Evolutionary conservation across 1,140 invertebrate species (phyloP).

Genomic region (Lethrus apterus): DNA sequence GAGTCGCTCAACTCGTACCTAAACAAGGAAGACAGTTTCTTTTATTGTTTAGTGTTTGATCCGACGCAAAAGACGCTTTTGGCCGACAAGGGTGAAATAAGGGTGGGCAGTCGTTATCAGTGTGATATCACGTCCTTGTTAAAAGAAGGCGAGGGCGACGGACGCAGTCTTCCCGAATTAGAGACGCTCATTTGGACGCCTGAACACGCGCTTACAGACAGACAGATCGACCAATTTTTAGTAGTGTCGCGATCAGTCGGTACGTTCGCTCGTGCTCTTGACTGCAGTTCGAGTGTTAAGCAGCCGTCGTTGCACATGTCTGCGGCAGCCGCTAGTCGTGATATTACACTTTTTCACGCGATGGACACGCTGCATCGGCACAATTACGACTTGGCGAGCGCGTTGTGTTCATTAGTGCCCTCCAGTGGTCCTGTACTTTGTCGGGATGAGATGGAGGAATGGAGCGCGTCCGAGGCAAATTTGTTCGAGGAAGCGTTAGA

Average conservation of each 20-base stretch:
- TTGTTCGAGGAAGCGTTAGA: constrained; percentile 98
- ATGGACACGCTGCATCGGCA: constrained; percentile 93
- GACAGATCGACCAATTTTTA: constrained; percentile 98
- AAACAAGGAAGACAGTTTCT: constrained; percentile 98
- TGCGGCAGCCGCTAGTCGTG: constrained; percentile 94
- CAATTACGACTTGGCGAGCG: constrained; percentile 83
- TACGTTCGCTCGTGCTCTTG: constrained; percentile 95
- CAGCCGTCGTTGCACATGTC: constrained; percentile 98
- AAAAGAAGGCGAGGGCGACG: constrained; percentile 70
- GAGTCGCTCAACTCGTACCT: constrained; percentile 93
- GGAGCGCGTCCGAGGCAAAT: constrained; percentile 98
- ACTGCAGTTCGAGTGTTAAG: constrained; percentile 96
- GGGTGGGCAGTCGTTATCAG: constrained; percentile 93
- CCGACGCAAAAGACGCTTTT: constrained; percentile 96
- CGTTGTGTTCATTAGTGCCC: constrained; percentile 90
- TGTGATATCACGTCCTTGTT: constrained; percentile 75
- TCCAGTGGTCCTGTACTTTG: constrained; percentile 92
- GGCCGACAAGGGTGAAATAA: constrained; percentile 93
- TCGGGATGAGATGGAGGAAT: constrained; percentile 99
- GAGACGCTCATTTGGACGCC: constrained; percentile 94
- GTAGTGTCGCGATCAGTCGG: constrained; percentile 96
- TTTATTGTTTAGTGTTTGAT: constrained; percentile 99
- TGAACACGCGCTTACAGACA: constrained; percentile 78
- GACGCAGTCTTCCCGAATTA: constrained; percentile 66
- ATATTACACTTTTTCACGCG: constrained; percentile 98